phyloP scores from a whole-genome alignment of 2,113 vertebrate genomes.

The Pachyramphus minor region DNA sequence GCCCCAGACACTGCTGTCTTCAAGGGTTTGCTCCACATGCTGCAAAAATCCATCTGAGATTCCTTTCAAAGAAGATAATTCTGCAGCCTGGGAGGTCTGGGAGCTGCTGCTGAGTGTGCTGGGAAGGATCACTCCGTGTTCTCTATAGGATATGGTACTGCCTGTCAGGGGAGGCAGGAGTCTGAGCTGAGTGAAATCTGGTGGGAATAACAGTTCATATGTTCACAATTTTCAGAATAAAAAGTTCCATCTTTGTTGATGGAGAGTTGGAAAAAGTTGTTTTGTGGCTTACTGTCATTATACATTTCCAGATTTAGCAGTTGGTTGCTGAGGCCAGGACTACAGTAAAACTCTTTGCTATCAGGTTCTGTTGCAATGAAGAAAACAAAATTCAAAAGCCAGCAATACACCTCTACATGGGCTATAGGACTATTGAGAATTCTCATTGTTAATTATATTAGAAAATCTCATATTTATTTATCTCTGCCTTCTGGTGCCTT shows the following conservation, averaged over 20 bases:
- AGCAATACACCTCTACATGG: background rate
- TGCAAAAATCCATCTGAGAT: background rate
- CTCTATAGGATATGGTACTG: background rate
- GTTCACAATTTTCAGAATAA: background rate
- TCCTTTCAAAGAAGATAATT: background rate
- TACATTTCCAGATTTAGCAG: background rate
- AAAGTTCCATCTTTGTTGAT: background rate
- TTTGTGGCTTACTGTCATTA: background rate
- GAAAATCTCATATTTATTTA: background rate
- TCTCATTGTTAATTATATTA: background rate
- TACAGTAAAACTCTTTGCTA: background rate
- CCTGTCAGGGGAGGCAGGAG: background rate
- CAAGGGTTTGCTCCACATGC: background rate
- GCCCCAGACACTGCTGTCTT: background rate
- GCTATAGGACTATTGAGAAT: background rate
- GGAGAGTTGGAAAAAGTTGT: background rate
- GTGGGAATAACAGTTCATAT: constrained; percentile 2
- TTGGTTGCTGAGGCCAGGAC: background rate
- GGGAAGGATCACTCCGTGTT: background rate
- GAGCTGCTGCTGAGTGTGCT: background rate
- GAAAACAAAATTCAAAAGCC: background rate
- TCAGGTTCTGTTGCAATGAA: background rate
- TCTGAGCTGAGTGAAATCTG: background rate
- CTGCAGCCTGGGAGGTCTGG: constrained; percentile 5
- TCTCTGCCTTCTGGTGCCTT: background rate